These are phyloP conservation scores for Barnardius zonarius DNA, from an alignment of 2,113 vertebrate species.

Conservation along the genomic window DNA sequence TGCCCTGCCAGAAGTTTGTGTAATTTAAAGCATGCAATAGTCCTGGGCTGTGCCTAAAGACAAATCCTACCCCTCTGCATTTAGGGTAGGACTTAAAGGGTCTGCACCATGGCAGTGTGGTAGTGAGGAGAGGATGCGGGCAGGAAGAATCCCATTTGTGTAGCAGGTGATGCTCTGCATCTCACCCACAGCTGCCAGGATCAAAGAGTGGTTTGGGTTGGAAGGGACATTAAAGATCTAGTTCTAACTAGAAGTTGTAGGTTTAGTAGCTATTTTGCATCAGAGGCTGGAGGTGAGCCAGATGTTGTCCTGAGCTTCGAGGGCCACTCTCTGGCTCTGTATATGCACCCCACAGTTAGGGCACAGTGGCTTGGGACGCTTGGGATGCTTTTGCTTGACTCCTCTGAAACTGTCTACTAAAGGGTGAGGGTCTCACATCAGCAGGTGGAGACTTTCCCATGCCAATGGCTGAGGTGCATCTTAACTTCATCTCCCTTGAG, in stretches of 20 bases:
- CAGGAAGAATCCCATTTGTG: not conserved
- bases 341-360: fast-evolving
- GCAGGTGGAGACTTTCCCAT: not conserved
- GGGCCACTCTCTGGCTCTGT: not conserved
- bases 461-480: not conserved
- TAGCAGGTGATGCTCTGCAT: not conserved
- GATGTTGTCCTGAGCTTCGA: not conserved
- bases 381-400: not conserved
- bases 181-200: not conserved
- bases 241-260: not conserved
- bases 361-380: fast-evolving
- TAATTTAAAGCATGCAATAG: not conserved
- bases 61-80: not conserved
- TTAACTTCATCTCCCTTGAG: not conserved
- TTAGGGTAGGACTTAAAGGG: not conserved
- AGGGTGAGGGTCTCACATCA: not conserved
- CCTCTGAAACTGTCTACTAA: not conserved
- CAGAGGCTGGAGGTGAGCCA: not conserved
- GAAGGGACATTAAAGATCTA: not conserved
- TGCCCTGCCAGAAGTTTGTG: not conserved
- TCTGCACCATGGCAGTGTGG: not conserved
- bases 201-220: not conserved
- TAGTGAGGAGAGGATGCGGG: not conserved
- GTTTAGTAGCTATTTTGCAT: not conserved
- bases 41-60: not conserved